Conservation (phyloP, 1,140 invertebrate genomes). For the Temnothorax longispinosus region DNA sequence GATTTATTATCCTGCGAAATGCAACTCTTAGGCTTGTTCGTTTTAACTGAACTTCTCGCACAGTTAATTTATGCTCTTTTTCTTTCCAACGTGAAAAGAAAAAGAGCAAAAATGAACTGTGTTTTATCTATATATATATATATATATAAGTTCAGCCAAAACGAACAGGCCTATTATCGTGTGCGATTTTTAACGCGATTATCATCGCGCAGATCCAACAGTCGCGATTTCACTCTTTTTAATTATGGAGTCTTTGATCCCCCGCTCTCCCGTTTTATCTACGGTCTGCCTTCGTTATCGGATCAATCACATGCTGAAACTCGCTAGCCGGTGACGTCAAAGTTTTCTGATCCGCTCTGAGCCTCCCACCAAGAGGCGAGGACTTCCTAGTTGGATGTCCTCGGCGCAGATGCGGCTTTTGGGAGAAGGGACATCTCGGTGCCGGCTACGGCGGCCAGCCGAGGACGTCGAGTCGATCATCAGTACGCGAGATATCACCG, state of each 20-base stretch:
- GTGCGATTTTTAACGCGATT: not conserved
- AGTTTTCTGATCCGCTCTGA: not conserved
- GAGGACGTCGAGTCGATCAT: constrained; percentile 53
- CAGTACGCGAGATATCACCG: constrained; percentile 71
- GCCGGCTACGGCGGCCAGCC: constrained; percentile 4
- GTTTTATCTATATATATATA: too few species aligned
- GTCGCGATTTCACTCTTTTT: not conserved
- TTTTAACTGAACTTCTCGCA: too few species aligned
- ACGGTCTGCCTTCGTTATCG: not conserved
- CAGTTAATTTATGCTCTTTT: too few species aligned
- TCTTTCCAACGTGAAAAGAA: too few species aligned
- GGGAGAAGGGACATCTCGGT: constrained; percentile 58
- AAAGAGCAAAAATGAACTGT: too few species aligned
- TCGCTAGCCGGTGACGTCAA: constrained; percentile 1
- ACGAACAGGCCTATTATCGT: too few species aligned
- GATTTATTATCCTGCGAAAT: too few species aligned
- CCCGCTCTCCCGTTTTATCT: not conserved
- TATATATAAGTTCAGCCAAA: too few species aligned
- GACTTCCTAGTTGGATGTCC: constrained; percentile 61
- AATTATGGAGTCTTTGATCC: not conserved
- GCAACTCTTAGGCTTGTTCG: too few species aligned
- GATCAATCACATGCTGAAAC: not conserved
- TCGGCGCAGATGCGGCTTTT: constrained; percentile 74
- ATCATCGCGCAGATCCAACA: not conserved
- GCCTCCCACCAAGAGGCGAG: constrained; percentile 58